Percentiles rank a stretch among this genome's conserved stretches.
Conservation (phyloP, 2,888 invertebrate species). For the Parnassius mnemosyne region DNA sequence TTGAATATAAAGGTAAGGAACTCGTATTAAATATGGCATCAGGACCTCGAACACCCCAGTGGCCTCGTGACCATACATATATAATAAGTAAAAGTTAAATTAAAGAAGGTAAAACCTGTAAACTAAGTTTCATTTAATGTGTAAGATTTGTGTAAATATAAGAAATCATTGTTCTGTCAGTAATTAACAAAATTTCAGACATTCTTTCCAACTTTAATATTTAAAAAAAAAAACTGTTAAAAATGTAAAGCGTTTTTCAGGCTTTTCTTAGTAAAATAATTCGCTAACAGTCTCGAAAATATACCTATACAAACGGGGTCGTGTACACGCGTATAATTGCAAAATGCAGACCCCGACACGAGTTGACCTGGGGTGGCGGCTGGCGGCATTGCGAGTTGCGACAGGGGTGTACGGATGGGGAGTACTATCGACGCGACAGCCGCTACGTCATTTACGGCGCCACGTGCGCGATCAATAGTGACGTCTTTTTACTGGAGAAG, state of each 20-base stretch:
- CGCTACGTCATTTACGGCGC: constrained; percentile 77
- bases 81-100: no score
- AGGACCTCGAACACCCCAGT: no score
- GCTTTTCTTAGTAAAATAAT: constrained; percentile 34
- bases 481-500: constrained; percentile 57
- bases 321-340: constrained; percentile 34
- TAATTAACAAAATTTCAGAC: no score
- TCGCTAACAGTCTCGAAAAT: constrained; percentile 34
- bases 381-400: constrained; percentile 35
- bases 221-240: no score
- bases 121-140: no score
- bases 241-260: constrained; percentile 14
- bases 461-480: constrained; percentile 78
- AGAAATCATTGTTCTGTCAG: no score
- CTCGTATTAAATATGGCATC: no score
- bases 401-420: constrained; percentile 45
- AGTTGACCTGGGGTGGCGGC: constrained; percentile 34
- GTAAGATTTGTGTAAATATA: no score
- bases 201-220: no score
- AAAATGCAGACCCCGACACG: constrained; percentile 45
- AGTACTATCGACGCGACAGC: constrained; percentile 57
- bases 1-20: no score
- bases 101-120: no score
- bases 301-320: constrained; percentile 35
- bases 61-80: no score